phyloP scores from a whole-genome alignment of 2,888 invertebrate species.

The Crossocerus cetratus region DNA sequence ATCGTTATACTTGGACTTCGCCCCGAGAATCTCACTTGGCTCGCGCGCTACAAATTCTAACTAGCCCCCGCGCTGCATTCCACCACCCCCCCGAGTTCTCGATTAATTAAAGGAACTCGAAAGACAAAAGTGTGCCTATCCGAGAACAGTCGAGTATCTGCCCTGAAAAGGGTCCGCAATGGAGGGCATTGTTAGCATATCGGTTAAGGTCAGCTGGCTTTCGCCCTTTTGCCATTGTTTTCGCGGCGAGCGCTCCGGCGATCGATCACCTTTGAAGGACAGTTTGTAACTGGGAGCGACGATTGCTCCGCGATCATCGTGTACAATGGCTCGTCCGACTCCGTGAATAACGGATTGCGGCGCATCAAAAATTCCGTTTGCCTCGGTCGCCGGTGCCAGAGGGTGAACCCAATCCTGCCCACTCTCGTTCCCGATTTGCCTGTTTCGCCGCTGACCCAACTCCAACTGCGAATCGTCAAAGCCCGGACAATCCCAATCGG shows the following conservation, averaged over 20 bases:
- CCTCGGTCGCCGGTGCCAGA: conserved; percentile 31
- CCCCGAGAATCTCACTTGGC: conserved; percentile 16
- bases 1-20: conserved; percentile 1
- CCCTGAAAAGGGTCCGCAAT: no score
- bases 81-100: no score
- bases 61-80: neutral
- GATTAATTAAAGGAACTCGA: no score
- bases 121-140: no score
- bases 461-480: neutral
- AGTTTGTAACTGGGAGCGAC: conserved; percentile 48
- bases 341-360: conserved; percentile 67
- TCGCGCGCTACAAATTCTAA: conserved; percentile 4
- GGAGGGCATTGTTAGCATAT: no score
- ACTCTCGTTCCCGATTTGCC: conserved; percentile 3
- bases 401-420: conserved; percentile 12
- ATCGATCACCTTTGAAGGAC: conserved; percentile 57
- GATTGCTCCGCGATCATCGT: conserved; percentile 48
- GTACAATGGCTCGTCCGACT: conserved; percentile 63
- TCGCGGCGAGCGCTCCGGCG: neutral
- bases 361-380: conserved; percentile 73
- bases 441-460: neutral
- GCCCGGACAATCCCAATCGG: neutral
- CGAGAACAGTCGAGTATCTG: no score
- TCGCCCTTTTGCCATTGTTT: no score
- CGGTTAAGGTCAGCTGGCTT: no score